These are phyloP conservation scores for Leptopterna dolabrata DNA, from an alignment of 2,888 invertebrate species.

Conservation along the genomic window DNA sequence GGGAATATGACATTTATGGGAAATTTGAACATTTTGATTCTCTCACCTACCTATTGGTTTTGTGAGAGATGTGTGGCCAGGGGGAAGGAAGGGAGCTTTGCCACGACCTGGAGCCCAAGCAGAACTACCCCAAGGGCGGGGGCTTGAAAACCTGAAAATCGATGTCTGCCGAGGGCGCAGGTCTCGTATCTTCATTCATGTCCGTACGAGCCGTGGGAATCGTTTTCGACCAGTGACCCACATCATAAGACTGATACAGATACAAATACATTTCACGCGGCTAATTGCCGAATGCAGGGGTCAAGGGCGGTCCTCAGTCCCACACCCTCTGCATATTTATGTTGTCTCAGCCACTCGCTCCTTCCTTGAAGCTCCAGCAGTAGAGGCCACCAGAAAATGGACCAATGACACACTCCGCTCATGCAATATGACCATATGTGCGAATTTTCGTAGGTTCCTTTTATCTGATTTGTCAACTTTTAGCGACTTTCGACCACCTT, in stretches of 20 bases:
- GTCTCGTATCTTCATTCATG: slow-evolving; percentile 33
- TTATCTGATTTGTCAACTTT: too few relatives aligned
- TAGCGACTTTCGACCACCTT: too few relatives aligned
- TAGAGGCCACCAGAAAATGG: too few relatives aligned
- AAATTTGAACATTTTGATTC: background rate
- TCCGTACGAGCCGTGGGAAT: background rate
- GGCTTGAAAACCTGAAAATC: background rate
- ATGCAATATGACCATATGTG: too few relatives aligned
- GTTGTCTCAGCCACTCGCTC: too few relatives aligned
- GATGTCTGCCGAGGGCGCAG: slow-evolving; percentile 17
- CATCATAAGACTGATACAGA: slow-evolving; percentile 4
- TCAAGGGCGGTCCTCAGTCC: background rate
- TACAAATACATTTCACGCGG: background rate
- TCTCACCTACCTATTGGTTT: slow-evolving; percentile 27
- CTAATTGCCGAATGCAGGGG: background rate
- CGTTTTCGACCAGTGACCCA: slow-evolving; percentile 41
- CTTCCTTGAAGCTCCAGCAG: too few relatives aligned
- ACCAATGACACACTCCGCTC: too few relatives aligned
- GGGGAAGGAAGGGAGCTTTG: slow-evolving; percentile 16
- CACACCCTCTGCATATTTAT: too few relatives aligned
- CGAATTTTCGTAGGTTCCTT: too few relatives aligned
- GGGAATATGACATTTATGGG: background rate
- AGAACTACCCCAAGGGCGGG: slow-evolving; percentile 43
- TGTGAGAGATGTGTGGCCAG: background rate
- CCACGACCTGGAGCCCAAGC: slow-evolving; percentile 47